Evolutionary conservation across 2,797 vertebrate species (phyloP), one percentile per base, ranked within the genome.

Genomic region (Enteromius thamalakanensis): DNA sequence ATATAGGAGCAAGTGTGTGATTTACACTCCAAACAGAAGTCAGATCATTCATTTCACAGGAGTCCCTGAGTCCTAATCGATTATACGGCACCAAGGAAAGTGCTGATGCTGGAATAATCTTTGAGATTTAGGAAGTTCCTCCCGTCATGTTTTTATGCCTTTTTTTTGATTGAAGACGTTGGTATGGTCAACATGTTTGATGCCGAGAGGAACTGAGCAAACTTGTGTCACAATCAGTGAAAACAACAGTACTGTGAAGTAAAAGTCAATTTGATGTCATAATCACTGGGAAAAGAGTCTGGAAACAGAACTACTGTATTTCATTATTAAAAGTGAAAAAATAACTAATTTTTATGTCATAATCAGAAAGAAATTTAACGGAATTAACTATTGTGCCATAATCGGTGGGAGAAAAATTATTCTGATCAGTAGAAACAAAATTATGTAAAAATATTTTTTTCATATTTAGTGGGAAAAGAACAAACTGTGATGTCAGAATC

Each of bases 101-200:
- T 79, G 85, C 86, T 89, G 88, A 89, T 53, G 34, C 69, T 65
- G 67, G 80, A 90, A 88, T 86, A 85, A 86, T 86, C 80, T 37
- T 14, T 34, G 64, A 81, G 87, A 88, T 87, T 86, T 81, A 86
- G 79, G 72, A 87, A 86, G 80, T 87, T 88, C 79, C 69, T 69
- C n/a, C 14, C 71, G 87, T 89, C 85, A 84, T 84, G 87, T 88
- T 89, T 87, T 88, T 86, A 86, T 85, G 67, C 42, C 69, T 62
- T 62, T 53, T 53, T 8, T 58, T 70, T 86, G 87, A 89, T 83
- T 86, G 70, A 87, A 85, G 58, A 86, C 23, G 67, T 60, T 17
- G 37, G 23, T 70, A 47, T 45, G 51, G 64, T 76, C 86, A 80
- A 62, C 47, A 47, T 21, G 78, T 84, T 53, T 67, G 79, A 76